Conservation (phyloP, 2,888 invertebrate species). For the Theodoxus fluviatilis region DNA sequence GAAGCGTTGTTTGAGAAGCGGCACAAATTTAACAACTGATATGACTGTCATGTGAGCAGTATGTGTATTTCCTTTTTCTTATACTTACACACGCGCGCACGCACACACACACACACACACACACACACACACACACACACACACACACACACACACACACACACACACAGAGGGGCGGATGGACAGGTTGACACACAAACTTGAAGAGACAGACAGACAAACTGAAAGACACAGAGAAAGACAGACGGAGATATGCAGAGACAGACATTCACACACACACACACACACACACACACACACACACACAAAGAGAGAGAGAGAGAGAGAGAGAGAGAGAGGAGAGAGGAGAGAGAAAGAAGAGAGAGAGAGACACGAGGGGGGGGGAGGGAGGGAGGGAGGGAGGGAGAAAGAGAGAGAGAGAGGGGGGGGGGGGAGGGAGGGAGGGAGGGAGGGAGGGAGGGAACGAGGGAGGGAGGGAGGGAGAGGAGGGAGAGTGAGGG, state of each 20-base stretch:
- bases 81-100: neutral
- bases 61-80: neutral
- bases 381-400: too few relatives aligned
- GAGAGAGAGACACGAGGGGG: neutral
- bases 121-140: slow-evolving; percentile 7
- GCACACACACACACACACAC: slow-evolving; percentile 3
- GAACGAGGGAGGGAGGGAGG: too few relatives aligned
- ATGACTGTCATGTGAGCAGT: too few relatives aligned
- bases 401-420: too few relatives aligned
- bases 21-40: too few relatives aligned
- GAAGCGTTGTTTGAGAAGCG: too few relatives aligned
- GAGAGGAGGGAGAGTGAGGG: too few relatives aligned
- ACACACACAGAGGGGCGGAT: neutral
- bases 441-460: too few relatives aligned
- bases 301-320: neutral
- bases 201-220: neutral
- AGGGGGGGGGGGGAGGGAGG: too few relatives aligned
- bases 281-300: slow-evolving; percentile 8
- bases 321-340: neutral
- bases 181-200: neutral
- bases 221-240: neutral
- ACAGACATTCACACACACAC: neutral
- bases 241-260: too few relatives aligned
- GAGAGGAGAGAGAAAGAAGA: neutral
- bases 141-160: neutral